These are phyloP conservation scores for Stichopus chloronotus DNA, from an alignment of 35 echinoderm and acorn worm genomes.

Conservation along the genomic window DNA sequence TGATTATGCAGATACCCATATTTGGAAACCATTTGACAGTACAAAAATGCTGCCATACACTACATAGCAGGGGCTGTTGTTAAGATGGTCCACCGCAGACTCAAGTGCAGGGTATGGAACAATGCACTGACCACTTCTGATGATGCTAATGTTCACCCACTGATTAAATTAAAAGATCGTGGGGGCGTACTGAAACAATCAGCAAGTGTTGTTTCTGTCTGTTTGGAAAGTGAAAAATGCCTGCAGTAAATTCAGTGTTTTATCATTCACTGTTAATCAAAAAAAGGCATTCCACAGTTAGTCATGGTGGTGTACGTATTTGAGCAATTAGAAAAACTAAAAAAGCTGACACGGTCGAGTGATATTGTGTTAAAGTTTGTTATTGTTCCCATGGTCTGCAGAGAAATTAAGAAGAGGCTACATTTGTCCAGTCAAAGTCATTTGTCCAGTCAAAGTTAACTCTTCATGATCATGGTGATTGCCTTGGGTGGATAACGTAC, in stretches of 20 bases:
- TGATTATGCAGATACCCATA: neutral
- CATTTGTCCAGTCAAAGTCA: no score
- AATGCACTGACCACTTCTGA: no score
- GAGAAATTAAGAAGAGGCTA: constrained; percentile 7
- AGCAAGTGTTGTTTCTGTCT: neutral
- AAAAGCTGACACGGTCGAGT: neutral
- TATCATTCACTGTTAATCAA: neutral
- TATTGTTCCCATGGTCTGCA: no score
- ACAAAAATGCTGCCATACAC: no score
- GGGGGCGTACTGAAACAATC: neutral
- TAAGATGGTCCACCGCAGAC: neutral
- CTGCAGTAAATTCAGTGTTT: no score
- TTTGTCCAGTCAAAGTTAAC: no score
- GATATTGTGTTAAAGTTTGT: no score
- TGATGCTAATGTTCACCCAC: neutral
- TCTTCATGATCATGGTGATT: no score
- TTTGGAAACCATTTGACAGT: neutral
- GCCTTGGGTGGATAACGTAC: no score
- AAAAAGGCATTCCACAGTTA: neutral
- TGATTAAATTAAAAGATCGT: neutral
- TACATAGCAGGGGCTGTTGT: no score
- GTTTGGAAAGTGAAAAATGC: no score
- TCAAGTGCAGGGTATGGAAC: neutral
- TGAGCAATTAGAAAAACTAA: neutral
- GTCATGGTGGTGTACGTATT: constrained; percentile 2